phyloP scores from a whole-genome alignment of 2,797 vertebrate genomes.

The Catharus ustulatus region DNA sequence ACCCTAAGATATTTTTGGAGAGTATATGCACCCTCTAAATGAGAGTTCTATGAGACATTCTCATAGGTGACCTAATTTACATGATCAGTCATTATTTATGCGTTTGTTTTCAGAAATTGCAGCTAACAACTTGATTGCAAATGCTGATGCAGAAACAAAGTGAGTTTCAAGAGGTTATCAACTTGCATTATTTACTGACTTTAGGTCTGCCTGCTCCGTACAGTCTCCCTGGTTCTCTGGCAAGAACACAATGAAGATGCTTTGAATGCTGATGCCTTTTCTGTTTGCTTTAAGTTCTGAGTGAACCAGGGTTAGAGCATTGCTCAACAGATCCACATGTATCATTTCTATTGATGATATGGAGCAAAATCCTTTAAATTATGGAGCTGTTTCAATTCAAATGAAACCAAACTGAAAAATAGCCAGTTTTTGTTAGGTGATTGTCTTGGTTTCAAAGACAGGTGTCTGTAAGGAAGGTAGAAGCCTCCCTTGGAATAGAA shows the following conservation, averaged over 20 bases:
- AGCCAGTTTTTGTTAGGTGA: rapidly evolving
- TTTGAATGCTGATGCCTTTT: not conserved
- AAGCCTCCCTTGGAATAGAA: not conserved
- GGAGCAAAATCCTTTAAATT: not conserved
- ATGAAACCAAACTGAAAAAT: not conserved
- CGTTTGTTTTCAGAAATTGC: not conserved
- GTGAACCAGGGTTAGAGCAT: not conserved
- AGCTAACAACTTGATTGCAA: constrained; percentile 12
- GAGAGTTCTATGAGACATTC: not conserved
- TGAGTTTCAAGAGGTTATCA: not conserved
- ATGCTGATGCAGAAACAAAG: not conserved
- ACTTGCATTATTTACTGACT: not conserved
- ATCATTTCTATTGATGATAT: not conserved
- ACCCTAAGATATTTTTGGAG: not conserved
- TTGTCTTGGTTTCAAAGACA: not conserved
- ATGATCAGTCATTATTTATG: not conserved
- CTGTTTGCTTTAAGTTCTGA: not conserved
- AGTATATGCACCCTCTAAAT: not conserved
- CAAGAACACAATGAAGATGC: not conserved
- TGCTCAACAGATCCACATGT: not conserved
- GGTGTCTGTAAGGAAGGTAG: not conserved
- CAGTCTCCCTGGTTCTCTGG: rapidly evolving
- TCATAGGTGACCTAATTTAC: constrained; percentile 6
- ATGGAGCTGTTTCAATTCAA: not conserved
- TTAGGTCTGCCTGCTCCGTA: not conserved